Conservation (phyloP, 1,140 invertebrate species). For the Saccostrea cuccullata region DNA sequence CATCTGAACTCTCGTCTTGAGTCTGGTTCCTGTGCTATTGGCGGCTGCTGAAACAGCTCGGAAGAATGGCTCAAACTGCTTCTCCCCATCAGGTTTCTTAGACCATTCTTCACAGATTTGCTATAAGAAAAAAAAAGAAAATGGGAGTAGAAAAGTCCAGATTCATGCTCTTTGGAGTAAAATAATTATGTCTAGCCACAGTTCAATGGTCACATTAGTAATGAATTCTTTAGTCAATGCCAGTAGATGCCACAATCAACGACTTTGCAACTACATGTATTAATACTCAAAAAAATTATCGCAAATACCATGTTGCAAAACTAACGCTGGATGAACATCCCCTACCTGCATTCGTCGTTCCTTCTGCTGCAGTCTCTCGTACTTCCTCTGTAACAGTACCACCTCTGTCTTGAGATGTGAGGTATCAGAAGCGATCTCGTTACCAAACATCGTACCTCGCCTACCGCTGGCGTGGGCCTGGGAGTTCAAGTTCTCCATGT, state of each 20-base stretch:
- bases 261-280: too few species aligned
- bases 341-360: conserved; percentile 76
- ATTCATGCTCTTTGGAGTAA: too few species aligned
- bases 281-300: too few species aligned
- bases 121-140: conserved; percentile 55
- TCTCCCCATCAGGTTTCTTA: conserved; percentile 69
- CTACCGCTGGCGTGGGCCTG: conserved; percentile 57
- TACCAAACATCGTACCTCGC: conserved; percentile 67
- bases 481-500: conserved; percentile 61
- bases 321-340: not conserved
- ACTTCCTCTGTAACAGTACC: conserved; percentile 75
- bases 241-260: too few species aligned
- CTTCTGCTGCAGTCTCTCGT: conserved; percentile 76
- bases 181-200: too few species aligned
- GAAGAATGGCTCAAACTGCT: conserved; percentile 74
- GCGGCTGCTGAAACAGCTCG: conserved; percentile 74
- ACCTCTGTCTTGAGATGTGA: conserved; percentile 76
- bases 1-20: conserved; percentile 73
- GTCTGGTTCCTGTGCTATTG: conserved; percentile 74
- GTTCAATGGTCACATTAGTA: too few species aligned
- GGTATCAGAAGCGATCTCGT: conserved; percentile 65
- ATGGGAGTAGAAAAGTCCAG: too few species aligned
- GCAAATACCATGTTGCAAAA: not conserved
- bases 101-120: conserved; percentile 76
- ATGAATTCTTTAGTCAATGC: too few species aligned